Percentiles rank a stretch among this genome's conserved stretches.
Conservation (phyloP, 2,797 vertebrate genomes). For the Synaphobranchus kaupii region DNA sequence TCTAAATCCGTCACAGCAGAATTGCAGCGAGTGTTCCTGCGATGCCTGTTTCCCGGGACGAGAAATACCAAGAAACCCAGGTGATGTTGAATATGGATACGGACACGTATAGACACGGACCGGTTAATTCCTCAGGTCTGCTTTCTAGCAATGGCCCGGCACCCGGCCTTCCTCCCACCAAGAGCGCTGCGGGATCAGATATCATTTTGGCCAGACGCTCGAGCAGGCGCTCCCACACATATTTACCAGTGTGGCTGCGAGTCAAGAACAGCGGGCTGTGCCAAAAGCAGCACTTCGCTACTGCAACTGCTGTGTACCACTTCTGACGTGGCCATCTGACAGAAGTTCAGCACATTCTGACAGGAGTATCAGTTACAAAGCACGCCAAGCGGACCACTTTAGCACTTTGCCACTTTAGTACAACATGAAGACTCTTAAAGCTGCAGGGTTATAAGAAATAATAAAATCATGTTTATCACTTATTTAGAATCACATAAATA, state of each 20-base stretch:
- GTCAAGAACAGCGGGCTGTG: neutral
- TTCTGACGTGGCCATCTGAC: neutral
- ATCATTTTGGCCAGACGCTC: conserved; percentile 3
- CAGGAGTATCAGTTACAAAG: neutral
- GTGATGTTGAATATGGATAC: conserved; percentile 37
- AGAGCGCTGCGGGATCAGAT: neutral
- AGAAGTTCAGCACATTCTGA: neutral
- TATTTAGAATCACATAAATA: neutral
- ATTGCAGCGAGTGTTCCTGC: conserved; percentile 71
- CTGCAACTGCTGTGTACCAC: neutral
- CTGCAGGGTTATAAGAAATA: neutral
- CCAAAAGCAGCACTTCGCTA: neutral
- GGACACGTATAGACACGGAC: conserved; percentile 54
- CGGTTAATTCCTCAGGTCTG: conserved; percentile 48
- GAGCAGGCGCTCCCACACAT: conserved; percentile 12
- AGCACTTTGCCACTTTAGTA: neutral
- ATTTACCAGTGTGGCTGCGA: conserved; percentile 10
- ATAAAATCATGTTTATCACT: neutral
- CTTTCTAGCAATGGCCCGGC: conserved; percentile 61
- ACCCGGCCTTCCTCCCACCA: neutral
- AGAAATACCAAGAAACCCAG: conserved; percentile 54
- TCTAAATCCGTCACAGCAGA: conserved; percentile 69
- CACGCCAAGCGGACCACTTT: neutral
- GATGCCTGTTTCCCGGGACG: conserved; percentile 63
- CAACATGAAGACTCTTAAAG: neutral